A percentile compares a stretch with the other conserved stretches of the same genome.
Conservation (phyloP, 2,888 invertebrate genomes). For the Chaetoderma sp. region DNA sequence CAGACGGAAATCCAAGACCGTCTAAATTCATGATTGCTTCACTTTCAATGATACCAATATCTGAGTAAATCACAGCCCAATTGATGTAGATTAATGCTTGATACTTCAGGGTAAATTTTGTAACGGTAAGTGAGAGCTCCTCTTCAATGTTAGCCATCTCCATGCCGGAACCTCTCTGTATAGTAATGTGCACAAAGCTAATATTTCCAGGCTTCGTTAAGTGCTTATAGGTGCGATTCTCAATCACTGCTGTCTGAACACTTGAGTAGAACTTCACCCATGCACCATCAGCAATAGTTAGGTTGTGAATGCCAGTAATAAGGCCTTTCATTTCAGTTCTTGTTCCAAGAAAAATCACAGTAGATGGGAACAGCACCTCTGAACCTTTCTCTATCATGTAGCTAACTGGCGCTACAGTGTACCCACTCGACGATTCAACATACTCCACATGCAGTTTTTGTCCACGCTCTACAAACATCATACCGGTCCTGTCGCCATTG, state of each 20-base stretch:
- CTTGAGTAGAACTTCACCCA: conserved; percentile 43
- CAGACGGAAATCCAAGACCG: conserved; percentile 38
- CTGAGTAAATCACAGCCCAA: conserved; percentile 43
- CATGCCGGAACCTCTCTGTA: conserved; percentile 47
- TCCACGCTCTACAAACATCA: conserved; percentile 40
- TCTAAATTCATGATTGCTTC: conserved; percentile 43
- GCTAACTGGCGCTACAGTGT: conserved; percentile 56
- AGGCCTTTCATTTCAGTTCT: conserved; percentile 43
- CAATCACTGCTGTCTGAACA: conserved; percentile 50
- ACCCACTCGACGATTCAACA: conserved; percentile 44
- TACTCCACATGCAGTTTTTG: conserved; percentile 50
- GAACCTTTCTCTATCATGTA: conserved; percentile 44
- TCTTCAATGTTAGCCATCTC: conserved; percentile 40
- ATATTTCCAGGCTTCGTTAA: conserved; percentile 47
- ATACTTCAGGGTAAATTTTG: conserved; percentile 44
- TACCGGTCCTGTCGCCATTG: conserved; percentile 51
- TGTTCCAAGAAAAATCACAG: conserved; percentile 48
- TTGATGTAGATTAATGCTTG: conserved; percentile 47
- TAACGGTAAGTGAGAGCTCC: conserved; percentile 39
- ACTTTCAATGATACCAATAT: conserved; percentile 47
- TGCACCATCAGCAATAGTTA: conserved; percentile 52
- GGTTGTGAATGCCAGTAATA: conserved; percentile 50
- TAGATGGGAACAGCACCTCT: conserved; percentile 45
- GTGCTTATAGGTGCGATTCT: conserved; percentile 42
- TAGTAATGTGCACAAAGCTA: conserved; percentile 41